Conservation (phyloP, 2,797 vertebrate species). For the Nothura maculosa region DNA sequence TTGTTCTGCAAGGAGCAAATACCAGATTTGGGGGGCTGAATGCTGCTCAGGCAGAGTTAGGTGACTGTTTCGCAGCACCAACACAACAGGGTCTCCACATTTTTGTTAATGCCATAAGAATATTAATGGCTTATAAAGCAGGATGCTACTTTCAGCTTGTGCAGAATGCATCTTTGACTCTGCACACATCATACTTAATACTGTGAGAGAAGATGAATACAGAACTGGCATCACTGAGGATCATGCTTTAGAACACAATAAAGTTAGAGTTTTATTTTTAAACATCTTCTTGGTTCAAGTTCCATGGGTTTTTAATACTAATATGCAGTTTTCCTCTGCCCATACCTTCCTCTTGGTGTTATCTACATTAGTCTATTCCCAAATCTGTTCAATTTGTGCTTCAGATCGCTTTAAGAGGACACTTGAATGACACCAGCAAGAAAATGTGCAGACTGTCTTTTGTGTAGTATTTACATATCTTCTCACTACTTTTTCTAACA, state of each 20-base stretch:
- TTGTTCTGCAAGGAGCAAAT: slow-evolving; percentile 87
- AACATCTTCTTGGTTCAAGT: neutral
- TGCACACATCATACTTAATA: neutral
- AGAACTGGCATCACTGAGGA: neutral
- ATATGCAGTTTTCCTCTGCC: neutral
- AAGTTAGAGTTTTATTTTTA: neutral
- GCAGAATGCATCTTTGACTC: neutral
- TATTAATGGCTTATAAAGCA: neutral
- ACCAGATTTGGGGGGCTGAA: neutral
- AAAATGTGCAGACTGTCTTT: neutral
- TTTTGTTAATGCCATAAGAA: neutral
- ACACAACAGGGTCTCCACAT: no score
- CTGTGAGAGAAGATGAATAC: neutral
- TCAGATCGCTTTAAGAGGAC: neutral
- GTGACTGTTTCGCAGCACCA: rapidly evolving
- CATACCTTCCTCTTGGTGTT: neutral
- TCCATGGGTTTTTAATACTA: neutral
- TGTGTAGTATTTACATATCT: neutral
- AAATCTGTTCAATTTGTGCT: neutral
- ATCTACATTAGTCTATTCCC: neutral
- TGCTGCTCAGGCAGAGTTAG: neutral
- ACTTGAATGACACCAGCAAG: neutral
- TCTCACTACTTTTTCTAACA: neutral
- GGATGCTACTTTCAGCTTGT: neutral
- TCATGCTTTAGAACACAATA: neutral